A percentile compares a stretch with the other conserved stretches of the same genome.
Evolutionary conservation across 92 coral and sea anemone genomes (phyloP).

Genomic region (Zoanthus solanderi): DNA sequence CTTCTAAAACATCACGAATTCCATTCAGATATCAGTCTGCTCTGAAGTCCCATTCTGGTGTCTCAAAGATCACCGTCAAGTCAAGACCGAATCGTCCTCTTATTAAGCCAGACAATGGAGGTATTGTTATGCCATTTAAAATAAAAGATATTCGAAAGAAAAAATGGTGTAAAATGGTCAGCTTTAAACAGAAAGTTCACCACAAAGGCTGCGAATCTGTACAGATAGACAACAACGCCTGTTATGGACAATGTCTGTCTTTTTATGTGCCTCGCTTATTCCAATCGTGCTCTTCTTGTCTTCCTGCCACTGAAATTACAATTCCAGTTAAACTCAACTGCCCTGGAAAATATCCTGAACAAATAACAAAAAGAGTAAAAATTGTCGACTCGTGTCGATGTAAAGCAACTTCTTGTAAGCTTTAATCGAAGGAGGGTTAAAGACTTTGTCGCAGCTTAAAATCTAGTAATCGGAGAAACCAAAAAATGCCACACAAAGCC

Average conservation of each 20-base stretch:
- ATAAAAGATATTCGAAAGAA: conserved; percentile 7
- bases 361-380: conserved; percentile 66
- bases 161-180: conserved; percentile 63
- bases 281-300: conserved; percentile 71
- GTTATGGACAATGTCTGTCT: conserved; percentile 85
- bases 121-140: conserved; percentile 17
- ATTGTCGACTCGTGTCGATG: conserved; percentile 73
- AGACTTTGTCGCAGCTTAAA: neutral
- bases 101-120: conserved; percentile 29
- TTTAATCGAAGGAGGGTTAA: neutral
- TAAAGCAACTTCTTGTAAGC: conserved; percentile 37
- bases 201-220: conserved; percentile 72
- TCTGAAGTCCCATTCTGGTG: neutral
- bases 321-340: conserved; percentile 68
- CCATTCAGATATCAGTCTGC: neutral
- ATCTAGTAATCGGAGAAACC: neutral
- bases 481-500: neutral
- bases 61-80: neutral
- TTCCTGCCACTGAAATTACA: conserved; percentile 39
- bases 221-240: conserved; percentile 64
- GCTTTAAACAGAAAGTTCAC: conserved; percentile 63
- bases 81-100: conserved; percentile 5
- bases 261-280: conserved; percentile 73
- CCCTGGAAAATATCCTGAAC: conserved; percentile 52
- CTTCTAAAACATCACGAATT: neutral